A percentile compares a stretch with the other conserved stretches of the same genome.
phyloP scores from a whole-genome alignment of 2,797 vertebrate genomes.

The Anguilla pacifica region DNA sequence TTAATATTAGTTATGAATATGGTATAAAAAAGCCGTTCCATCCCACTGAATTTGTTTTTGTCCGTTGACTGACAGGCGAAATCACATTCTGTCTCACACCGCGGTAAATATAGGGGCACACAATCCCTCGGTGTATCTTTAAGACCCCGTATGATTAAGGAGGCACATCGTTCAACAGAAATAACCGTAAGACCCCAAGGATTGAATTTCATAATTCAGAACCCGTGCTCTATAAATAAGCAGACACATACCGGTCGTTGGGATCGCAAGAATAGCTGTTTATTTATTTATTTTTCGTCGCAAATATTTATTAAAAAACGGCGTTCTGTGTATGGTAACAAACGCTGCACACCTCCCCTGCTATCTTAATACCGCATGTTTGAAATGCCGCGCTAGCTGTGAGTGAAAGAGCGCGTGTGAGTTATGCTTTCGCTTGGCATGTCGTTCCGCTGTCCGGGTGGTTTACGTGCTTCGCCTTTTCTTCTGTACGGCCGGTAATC shows the following conservation, averaged over 20 bases:
- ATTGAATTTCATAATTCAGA: constrained; percentile 70
- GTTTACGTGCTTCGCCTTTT: background rate
- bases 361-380: background rate
- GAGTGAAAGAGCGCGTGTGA: background rate
- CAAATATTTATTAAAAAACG: constrained; percentile 26
- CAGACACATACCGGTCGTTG: constrained; percentile 7
- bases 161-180: constrained; percentile 57
- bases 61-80: background rate
- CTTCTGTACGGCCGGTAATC: background rate
- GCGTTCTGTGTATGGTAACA: background rate
- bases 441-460: background rate
- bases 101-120: constrained; percentile 24
- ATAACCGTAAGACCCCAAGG: constrained; percentile 64
- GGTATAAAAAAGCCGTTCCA: background rate
- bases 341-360: background rate
- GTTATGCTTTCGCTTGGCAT: background rate
- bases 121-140: constrained; percentile 28
- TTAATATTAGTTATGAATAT: background rate
- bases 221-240: constrained; percentile 66
- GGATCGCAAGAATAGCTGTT: constrained; percentile 24
- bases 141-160: constrained; percentile 30
- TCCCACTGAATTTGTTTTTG: background rate
- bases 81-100: constrained; percentile 14
- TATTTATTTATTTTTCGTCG: constrained; percentile 6
- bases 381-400: background rate